These are phyloP conservation scores for Campoletis raptor DNA, from an alignment of 2,888 invertebrate genomes.

Conservation along the genomic window DNA sequence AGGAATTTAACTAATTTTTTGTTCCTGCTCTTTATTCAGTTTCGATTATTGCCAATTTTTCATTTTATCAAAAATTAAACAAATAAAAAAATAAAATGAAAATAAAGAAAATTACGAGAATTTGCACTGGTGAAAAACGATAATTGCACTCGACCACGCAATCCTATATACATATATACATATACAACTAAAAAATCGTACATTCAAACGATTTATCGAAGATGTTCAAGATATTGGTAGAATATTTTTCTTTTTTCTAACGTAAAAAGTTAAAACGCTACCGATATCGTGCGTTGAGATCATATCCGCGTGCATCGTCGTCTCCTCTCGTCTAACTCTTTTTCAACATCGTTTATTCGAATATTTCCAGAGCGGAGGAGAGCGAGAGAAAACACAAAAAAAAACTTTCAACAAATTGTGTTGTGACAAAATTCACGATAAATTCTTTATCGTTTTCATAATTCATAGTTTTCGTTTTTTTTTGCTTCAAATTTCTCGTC, in stretches of 20 bases:
- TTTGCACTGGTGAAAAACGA: background rate
- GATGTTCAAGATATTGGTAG: constrained; percentile 76
- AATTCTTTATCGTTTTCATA: background rate
- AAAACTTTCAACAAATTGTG: background rate
- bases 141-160: constrained; percentile 40
- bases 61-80: background rate
- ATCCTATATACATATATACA: constrained; percentile 46
- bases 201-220: constrained; percentile 68
- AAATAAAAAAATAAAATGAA: too few species aligned
- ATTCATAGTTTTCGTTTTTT: background rate
- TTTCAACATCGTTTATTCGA: background rate
- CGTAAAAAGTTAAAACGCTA: constrained; percentile 55
- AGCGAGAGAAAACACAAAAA: background rate
- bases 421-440: background rate
- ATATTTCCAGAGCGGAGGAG: background rate
- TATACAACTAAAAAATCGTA: constrained; percentile 23
- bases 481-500: background rate
- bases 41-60: background rate
- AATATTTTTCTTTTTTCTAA: constrained; percentile 43
- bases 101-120: background rate
- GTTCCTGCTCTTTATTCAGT: background rate
- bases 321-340: background rate
- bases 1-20: background rate
- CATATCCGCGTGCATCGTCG: constrained; percentile 75
- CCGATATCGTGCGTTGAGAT: constrained; percentile 82